These are phyloP conservation scores for Manduca sexta DNA, from an alignment of 1,140 invertebrate species.

Conservation along the genomic window DNA sequence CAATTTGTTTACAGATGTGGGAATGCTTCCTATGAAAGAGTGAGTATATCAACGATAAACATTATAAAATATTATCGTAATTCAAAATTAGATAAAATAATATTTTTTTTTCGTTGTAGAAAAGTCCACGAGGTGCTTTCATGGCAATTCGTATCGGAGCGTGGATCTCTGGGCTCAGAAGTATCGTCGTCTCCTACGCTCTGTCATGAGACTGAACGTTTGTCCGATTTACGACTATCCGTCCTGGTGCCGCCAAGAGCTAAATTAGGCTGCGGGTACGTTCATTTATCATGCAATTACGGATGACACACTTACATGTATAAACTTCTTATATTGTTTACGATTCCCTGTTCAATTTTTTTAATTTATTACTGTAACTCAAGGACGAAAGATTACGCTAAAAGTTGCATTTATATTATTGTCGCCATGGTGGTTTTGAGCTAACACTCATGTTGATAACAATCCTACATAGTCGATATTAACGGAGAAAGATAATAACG, in stretches of 20 bases:
- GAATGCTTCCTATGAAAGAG: conserved; percentile 93
- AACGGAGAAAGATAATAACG: no score
- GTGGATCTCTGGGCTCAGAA: conserved; percentile 51
- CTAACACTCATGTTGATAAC: no score
- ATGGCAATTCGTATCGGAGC: conserved; percentile 83
- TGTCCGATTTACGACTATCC: conserved; percentile 75
- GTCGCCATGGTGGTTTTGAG: no score
- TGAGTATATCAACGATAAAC: conserved; percentile 74
- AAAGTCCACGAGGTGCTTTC: conserved; percentile 81
- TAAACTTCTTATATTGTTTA: no score
- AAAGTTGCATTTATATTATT: no score
- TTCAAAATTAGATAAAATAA: not conserved
- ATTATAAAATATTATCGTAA: not conserved
- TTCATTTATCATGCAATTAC: not conserved
- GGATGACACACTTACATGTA: no score
- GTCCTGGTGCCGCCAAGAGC: conserved; percentile 79
- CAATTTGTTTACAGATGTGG: conserved; percentile 78
- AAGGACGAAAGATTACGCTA: no score
- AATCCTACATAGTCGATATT: no score
- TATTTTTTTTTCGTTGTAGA: conserved; percentile 25
- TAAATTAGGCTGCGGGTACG: conserved; percentile 80
- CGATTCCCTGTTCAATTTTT: no score
- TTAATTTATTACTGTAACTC: no score
- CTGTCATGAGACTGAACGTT: conserved; percentile 50
- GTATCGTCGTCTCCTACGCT: conserved; percentile 64